These are phyloP conservation scores for Halictus ligatus DNA, from an alignment of 2,888 invertebrate species.

Conservation along the genomic window DNA sequence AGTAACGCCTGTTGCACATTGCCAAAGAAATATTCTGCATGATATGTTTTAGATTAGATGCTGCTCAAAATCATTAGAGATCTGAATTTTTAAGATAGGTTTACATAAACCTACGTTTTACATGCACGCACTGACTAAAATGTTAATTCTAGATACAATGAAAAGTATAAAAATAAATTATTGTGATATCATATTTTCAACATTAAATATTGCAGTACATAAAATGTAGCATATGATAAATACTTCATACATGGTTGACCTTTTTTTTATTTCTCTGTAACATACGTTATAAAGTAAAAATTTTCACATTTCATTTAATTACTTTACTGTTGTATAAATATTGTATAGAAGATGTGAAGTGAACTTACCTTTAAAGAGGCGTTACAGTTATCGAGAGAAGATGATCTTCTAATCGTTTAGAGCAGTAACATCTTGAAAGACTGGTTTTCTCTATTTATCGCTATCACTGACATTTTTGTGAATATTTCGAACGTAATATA, in stretches of 20 bases:
- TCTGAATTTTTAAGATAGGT: background rate
- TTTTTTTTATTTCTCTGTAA: background rate
- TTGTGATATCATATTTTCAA: background rate
- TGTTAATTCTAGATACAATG: background rate
- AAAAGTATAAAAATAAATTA: background rate
- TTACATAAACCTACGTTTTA: background rate
- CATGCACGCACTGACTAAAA: background rate
- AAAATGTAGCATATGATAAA: background rate
- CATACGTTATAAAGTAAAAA: background rate
- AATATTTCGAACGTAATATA: conserved; percentile 2
- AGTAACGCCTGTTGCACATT: conserved; percentile 40
- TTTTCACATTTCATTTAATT: background rate
- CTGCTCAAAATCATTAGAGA: conserved; percentile 21
- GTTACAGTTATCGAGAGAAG: background rate
- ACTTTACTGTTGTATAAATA: background rate
- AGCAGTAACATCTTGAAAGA: conserved; percentile 19
- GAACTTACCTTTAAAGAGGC: background rate
- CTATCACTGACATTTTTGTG: conserved; percentile 1
- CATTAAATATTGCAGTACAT: background rate
- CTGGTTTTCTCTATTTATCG: conserved; percentile 10
- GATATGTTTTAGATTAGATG: conserved; percentile 9
- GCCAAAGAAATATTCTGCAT: background rate
- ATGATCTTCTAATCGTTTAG: conserved; percentile 18
- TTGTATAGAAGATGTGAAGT: background rate
- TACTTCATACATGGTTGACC: background rate